phyloP scores from a whole-genome alignment of 2,888 invertebrate species.

The Agriopis leucophaearia region DNA sequence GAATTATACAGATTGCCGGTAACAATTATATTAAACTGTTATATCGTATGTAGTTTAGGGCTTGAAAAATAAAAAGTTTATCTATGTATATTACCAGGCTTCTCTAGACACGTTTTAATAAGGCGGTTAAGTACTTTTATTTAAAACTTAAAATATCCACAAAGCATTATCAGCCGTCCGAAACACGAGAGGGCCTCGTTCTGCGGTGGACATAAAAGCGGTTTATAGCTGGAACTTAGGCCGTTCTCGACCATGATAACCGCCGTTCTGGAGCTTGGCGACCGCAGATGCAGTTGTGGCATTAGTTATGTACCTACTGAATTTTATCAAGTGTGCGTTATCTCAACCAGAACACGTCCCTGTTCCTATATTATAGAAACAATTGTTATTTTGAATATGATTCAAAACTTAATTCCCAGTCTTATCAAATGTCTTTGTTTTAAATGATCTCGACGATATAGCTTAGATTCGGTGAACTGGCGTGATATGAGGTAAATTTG shows the following conservation, averaged over 20 bases:
- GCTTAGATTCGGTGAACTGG: too few species aligned
- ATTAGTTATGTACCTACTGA: constrained; percentile 25
- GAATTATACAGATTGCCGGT: too few species aligned
- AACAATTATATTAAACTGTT: too few species aligned
- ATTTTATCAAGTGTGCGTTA: constrained; percentile 26
- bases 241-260: constrained; percentile 32
- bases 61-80: background rate
- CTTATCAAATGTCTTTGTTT: background rate
- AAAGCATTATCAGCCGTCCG: constrained; percentile 38
- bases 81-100: background rate
- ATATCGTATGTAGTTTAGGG: background rate
- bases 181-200: constrained; percentile 42
- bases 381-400: background rate
- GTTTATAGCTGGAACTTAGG: constrained; percentile 40
- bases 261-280: constrained; percentile 24
- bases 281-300: constrained; percentile 39
- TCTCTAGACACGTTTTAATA: background rate
- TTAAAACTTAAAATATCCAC: constrained; percentile 26
- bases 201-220: constrained; percentile 41
- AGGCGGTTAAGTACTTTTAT: constrained; percentile 18
- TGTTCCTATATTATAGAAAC: background rate
- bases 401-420: background rate
- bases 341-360: background rate
- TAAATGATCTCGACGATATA: background rate
- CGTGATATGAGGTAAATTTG: too few species aligned